These are phyloP conservation scores for Habroteleia sp. DNA, from an alignment of 2,888 invertebrate genomes.

Conservation along the genomic window DNA sequence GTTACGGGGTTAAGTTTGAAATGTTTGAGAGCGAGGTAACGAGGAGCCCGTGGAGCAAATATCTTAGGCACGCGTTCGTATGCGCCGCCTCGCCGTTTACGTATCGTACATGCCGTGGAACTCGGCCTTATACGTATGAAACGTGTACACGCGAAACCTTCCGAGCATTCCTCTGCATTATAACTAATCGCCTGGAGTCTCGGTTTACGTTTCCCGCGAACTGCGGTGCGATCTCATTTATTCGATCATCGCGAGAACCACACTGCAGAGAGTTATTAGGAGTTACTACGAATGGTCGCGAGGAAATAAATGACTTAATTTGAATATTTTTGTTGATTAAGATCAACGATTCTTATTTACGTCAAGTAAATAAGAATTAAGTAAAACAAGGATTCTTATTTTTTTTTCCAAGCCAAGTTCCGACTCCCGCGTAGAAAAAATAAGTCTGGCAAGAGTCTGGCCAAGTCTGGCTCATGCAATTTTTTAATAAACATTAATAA, in stretches of 20 bases:
- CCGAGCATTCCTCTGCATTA: conserved; percentile 26
- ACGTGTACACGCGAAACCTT: conserved; percentile 40
- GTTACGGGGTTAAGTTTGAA: conserved; percentile 58
- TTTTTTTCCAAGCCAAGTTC: too few species aligned
- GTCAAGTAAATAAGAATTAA: too few species aligned
- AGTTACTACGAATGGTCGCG: not conserved
- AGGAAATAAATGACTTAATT: conserved; percentile 4
- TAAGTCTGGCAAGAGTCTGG: too few species aligned
- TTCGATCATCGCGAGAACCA: conserved; percentile 6
- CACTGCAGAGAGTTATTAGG: conserved; percentile 13
- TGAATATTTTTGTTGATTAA: too few species aligned
- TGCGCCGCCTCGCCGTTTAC: conserved; percentile 46
- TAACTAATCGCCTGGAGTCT: conserved; percentile 39
- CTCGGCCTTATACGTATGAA: conserved; percentile 53
- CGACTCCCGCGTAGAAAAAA: too few species aligned
- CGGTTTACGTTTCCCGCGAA: conserved; percentile 27
- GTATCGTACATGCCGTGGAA: conserved; percentile 48
- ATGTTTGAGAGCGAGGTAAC: conserved; percentile 57
- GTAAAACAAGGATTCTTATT: too few species aligned
- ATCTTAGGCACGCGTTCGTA: conserved; percentile 59
- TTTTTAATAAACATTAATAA: too few species aligned
- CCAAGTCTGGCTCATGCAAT: too few species aligned
- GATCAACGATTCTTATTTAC: too few species aligned
- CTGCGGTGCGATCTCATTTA: conserved; percentile 23
- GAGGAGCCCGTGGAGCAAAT: conserved; percentile 64